Conservation (phyloP, 2,888 invertebrate species). For the Lasioglossum pauxillum region DNA sequence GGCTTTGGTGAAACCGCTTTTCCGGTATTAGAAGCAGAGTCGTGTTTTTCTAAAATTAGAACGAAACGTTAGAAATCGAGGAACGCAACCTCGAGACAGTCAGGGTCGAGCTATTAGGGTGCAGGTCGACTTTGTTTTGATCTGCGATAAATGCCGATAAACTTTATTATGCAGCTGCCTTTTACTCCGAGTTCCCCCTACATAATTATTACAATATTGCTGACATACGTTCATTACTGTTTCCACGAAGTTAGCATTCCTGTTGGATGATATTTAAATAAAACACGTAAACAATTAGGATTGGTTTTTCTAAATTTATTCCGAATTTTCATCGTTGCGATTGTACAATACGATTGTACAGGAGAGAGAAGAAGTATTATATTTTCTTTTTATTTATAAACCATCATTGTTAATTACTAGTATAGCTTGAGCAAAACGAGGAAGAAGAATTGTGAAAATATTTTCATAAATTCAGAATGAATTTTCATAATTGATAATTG, state of each 20-base stretch:
- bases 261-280: not conserved
- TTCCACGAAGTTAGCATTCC: not conserved
- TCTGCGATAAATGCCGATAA: slow-evolving; percentile 13
- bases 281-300: not conserved
- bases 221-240: not conserved
- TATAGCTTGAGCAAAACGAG: not conserved
- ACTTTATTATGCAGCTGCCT: not conserved
- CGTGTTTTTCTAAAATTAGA: slow-evolving; percentile 66
- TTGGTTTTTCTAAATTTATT: not conserved
- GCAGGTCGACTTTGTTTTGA: slow-evolving; percentile 37
- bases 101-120: slow-evolving; percentile 44
- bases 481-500: not conserved
- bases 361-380: not conserved
- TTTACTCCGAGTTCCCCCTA: not conserved
- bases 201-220: not conserved
- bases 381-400: not conserved
- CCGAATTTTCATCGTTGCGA: not conserved
- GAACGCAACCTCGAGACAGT: slow-evolving; percentile 47
- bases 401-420: too few species aligned
- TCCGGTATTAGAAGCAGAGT: slow-evolving; percentile 35
- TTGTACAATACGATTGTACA: too few species aligned
- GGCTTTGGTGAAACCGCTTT: slow-evolving; percentile 43
- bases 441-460: not conserved
- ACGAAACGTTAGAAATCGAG: slow-evolving; percentile 60
- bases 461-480: not conserved